Base-by-base conservation (phyloP, 2,113 vertebrate species). In the Hypomesus transpacificus region DNA sequence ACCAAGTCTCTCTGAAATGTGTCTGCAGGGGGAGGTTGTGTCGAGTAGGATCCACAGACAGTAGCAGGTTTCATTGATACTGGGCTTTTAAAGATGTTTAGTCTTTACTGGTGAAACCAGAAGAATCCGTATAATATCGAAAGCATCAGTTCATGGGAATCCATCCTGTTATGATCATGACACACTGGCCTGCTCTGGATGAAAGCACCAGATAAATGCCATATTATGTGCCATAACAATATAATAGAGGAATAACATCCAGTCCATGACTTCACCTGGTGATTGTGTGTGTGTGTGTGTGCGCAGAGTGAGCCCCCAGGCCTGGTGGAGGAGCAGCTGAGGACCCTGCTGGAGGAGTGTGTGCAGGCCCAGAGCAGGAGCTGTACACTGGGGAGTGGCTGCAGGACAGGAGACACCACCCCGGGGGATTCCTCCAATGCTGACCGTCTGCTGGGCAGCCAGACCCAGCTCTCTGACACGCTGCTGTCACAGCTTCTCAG, bases 321-420 rank as follows among this genome's bases (percentile, higher is more conserved):
- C 1, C 85, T 91, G 1, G 73, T 74, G 4, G 81, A 89, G 51
- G 84, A 91, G 71, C 85, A 90, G 79, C 65, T 92, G 31, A 86
- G 76, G n/a, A 39, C 24, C 50, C 86, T 92, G 72, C 80, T 93
- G 86, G 76, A 83, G 71, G 87, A 90, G 56, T 90, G 86, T 76
- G 81, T 88, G 77, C 71, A 84, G 68, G 78, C 70, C 28, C 73
- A 85, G 56, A 76, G 66, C 46, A 75, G 75, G 69, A 63, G n/a
- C 72, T 71, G 75, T 17, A 64, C 78, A 52, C 50, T 69, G 1
- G 59, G 76, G 39, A 21, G 16, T 5, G 31, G 16, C 16, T 46
- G 39, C 39, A 9, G 7, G 5, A 13, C 46, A 5, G 72, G 58
- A 22, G 70, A 71, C 17, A 52, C 31, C 4, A 74, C 73, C 16